Evolutionary conservation across 2,888 invertebrate genomes (phyloP).

Genomic region (Drosophila mettleri): DNA sequence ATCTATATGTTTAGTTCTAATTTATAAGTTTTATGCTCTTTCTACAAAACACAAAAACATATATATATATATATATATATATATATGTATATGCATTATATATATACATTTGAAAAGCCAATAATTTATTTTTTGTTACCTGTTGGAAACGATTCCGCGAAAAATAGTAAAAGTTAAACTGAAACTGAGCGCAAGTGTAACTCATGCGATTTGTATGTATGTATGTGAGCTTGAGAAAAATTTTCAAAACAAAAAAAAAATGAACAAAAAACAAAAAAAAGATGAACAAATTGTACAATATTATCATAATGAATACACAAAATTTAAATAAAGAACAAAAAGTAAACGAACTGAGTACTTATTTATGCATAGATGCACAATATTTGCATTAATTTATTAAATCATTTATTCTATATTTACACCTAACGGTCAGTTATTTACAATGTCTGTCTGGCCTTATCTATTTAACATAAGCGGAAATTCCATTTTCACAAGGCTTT

Average conservation of each 20-base stretch:
- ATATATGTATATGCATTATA: conserved; percentile 37
- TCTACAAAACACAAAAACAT: conserved; percentile 48
- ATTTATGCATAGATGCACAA: neutral
- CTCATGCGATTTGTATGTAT: conserved; percentile 38
- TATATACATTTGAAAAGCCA: conserved; percentile 62
- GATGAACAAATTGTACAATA: conserved; percentile 75
- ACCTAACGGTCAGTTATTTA: neutral
- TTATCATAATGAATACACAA: conserved; percentile 79
- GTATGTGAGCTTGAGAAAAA: conserved; percentile 63
- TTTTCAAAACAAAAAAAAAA: conserved; percentile 57
- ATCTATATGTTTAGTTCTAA: conserved; percentile 71
- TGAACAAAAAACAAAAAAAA: conserved; percentile 27
- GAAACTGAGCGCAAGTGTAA: conserved; percentile 57
- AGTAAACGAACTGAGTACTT: conserved; percentile 42
- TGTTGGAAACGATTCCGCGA: conserved; percentile 79
- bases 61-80: conserved; percentile 32
- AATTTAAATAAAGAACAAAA: conserved; percentile 80
- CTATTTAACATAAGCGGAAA: conserved; percentile 15
- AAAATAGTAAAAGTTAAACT: conserved; percentile 75
- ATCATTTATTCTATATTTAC: conserved; percentile 1
- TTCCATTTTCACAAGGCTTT: neutral
- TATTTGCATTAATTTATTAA: conserved; percentile 6
- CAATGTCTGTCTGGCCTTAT: neutral
- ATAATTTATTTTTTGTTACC: conserved; percentile 81
- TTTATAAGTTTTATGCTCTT: conserved; percentile 75